Base-by-base conservation (phyloP, 2,888 invertebrate species). In the Euspilapteryx auroguttella region DNA sequence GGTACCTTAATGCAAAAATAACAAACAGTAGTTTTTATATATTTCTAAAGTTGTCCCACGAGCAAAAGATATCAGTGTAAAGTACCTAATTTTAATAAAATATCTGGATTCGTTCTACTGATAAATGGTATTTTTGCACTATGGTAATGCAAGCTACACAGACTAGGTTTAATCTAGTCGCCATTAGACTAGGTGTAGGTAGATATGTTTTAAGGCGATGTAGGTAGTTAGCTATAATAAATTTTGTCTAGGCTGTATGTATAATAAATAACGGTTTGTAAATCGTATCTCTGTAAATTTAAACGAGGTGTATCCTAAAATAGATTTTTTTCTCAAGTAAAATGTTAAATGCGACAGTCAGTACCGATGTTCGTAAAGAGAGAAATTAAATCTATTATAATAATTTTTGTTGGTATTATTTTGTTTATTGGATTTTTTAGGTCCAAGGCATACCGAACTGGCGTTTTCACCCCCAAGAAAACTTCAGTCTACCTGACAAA, bases 181-280 rank as follows among this genome's bases (percentile, higher is more conserved):
- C 24, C 14, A 32, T 62, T 61, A 55, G 48, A 39, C 52, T 61
- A 65, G 51, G 57, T 69, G 68, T 71, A 71, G 66, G 68, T 69
- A 69, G 58, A 49, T 65, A 68, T 66, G 64, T 42, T 66, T 64
- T 65, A 66, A 68, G 54, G 55, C 44, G 42, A 14, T 52, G 68
- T 71, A 69, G 71, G 47, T 71, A 69, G 68, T 48, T 53, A 55
- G n/a, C n/a, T n/a, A n/a, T n/a, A 68, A 64, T 63, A 68, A 56
- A 64, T 69, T 68, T 71, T 61, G 44, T 56, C 48, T 54, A 46
- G 44, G 49, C 52, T 53, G 44, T 42, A 47, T 41, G 37, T 42
- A 41, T 43, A 37, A 35, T 36, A 39, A 36, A 41, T 36, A 41
- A 50, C 47, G 50, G 47, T 57, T 45, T 56, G 53, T 54, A 55